Evolutionary conservation across 2,888 invertebrate species (phyloP).

Genomic region (Scaptomyza caliginosa): DNA sequence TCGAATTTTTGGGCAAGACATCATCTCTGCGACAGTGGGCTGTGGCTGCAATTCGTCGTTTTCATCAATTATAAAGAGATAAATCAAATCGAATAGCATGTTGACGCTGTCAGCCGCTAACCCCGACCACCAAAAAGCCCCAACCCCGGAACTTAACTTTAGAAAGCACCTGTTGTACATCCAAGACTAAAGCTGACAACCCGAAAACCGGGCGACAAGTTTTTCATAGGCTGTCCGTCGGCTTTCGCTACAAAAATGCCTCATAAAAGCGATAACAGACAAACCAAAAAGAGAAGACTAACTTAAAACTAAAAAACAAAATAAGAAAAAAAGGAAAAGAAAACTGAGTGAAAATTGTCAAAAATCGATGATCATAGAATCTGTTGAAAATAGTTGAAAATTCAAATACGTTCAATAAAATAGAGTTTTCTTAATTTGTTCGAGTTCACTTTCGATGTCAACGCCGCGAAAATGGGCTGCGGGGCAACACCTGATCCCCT

Average conservation of each 20-base stretch:
- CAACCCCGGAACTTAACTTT: conserved; percentile 32
- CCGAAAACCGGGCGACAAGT: conserved; percentile 68
- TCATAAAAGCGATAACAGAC: conserved; percentile 67
- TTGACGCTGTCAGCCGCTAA: conserved; percentile 37
- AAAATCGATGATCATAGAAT: conserved; percentile 60
- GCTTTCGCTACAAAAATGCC: conserved; percentile 80
- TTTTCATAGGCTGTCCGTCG: conserved; percentile 57
- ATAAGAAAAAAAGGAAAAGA: conserved; percentile 16
- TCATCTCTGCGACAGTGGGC: conserved; percentile 7
- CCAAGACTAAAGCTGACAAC: conserved; percentile 37
- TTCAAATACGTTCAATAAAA: conserved; percentile 77
- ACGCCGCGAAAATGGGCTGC: conserved; percentile 6
- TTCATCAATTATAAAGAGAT: conserved; percentile 78
- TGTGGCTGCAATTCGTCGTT: conserved; percentile 42
- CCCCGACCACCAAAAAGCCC: conserved; percentile 20
- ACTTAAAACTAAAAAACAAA: conserved; percentile 28
- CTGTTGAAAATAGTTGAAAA: conserved; percentile 37
- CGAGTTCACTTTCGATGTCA: conserved; percentile 23
- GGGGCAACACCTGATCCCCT: not conserved
- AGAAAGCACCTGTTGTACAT: conserved; percentile 74
- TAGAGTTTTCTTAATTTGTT: conserved; percentile 61
- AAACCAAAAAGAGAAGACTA: conserved; percentile 33
- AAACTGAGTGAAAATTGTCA: conserved; percentile 45
- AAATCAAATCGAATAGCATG: conserved; percentile 68
- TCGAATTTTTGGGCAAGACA: conserved; percentile 2